Percentiles rank a stretch among this genome's conserved stretches.
These are phyloP conservation scores for Furnarius figulus DNA, from an alignment of 2,113 vertebrate genomes.

Conservation along the genomic window DNA sequence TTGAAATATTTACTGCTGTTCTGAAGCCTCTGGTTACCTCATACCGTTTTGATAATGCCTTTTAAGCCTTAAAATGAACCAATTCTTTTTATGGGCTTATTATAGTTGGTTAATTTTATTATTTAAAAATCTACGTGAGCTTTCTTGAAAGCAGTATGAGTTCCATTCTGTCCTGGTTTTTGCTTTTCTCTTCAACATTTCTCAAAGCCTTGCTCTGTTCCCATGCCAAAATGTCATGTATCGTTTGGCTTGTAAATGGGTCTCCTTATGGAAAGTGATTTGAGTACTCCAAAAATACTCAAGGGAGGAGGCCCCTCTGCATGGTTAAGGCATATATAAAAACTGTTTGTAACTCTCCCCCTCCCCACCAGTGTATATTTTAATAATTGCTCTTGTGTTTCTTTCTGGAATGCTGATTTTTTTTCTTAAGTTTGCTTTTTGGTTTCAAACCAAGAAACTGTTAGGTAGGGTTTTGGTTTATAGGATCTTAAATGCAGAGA, in stretches of 20 bases:
- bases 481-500: not conserved
- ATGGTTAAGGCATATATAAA: not conserved
- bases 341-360: not conserved
- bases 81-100: not conserved
- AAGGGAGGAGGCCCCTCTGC: not conserved
- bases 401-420: not conserved
- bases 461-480: not conserved
- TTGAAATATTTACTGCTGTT: not conserved
- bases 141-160: not conserved
- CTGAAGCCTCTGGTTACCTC: not conserved
- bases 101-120: not conserved
- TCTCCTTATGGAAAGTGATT: conserved; percentile 7
- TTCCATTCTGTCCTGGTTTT: not conserved
- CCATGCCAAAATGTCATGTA: not conserved
- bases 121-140: not conserved
- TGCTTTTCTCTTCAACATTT: not conserved
- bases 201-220: conserved; percentile 5
- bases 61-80: not conserved
- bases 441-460: not conserved
- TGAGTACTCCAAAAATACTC: not conserved
- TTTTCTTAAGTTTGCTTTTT: not conserved
- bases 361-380: not conserved
- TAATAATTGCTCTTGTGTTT: not conserved
- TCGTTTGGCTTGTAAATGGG: conserved; percentile 17
- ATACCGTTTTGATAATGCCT: not conserved